Evolutionary conservation across 2,888 invertebrate species (phyloP), one percentile per base, ranked within the genome.

Genomic region (Dorcus parallelipipedus): DNA sequence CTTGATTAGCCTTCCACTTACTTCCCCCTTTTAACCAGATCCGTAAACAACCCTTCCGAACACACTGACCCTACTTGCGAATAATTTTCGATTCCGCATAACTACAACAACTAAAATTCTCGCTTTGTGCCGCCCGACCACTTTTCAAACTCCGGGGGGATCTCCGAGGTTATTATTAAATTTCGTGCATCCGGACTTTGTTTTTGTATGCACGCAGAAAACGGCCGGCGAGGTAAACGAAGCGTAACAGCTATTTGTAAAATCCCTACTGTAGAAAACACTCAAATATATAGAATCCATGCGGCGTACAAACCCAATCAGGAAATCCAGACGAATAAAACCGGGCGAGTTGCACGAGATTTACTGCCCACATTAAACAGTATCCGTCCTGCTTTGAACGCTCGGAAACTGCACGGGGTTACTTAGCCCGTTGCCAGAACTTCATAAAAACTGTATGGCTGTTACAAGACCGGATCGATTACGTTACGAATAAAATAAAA

Each of bases 261-360:
- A 52, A 54, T 58, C 58, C 58, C 52, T 52, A 45, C 52, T 58
- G 38, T 49, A 53, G 56, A 58, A 58, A 56, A 58, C 58, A 58
- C 55, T 67, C 56, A 61, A 67, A 68, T 64, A 62, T 67, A 65
- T 64, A 60, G 63, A 62, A 59, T 62, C 63, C 62, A 63, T 62
- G 61, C 60, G 54, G 62, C 59, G 61, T 58, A 63, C 58, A 65
- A 63, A 64, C 62, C 61, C 66, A 67, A 66, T 66, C 67, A 64
- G 64, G 62, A 67, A 64, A 66, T 66, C 64, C 65, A 61, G 60
- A 61, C 61, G 65, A 64, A 66, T 61, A 64, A 64, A 66, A 66
- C 59, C 59, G 59, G 57, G 61, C 59, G 57, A 52, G 50, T 58
- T 58, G 60, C 57, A 59, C 45, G 58, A 65, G 64, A 65, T 68